phyloP scores from a whole-genome alignment of 2,888 invertebrate genomes.

The Clusia tigrina region DNA sequence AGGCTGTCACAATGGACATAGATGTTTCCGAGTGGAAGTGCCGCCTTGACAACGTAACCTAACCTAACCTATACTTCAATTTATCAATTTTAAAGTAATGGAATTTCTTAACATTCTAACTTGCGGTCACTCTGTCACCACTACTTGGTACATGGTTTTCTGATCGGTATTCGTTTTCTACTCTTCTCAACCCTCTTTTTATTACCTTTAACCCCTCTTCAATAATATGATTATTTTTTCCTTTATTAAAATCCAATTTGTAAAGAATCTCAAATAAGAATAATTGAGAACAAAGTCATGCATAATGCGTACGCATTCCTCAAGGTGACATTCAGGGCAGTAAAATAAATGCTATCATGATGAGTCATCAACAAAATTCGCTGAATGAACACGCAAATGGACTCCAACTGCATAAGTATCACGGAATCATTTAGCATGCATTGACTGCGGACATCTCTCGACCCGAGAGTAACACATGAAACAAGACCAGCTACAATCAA shows the following conservation, averaged over 20 bases:
- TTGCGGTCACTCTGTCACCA: too few relatives aligned
- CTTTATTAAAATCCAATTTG: conserved; percentile 1
- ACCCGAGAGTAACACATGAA: neutral
- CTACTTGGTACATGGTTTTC: too few relatives aligned
- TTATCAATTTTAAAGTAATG: too few relatives aligned
- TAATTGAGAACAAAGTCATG: neutral
- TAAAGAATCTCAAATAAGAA: neutral
- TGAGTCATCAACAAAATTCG: conserved; percentile 59
- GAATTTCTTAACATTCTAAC: too few relatives aligned
- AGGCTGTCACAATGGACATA: too few relatives aligned
- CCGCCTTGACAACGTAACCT: too few relatives aligned
- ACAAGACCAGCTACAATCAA: conserved; percentile 24
- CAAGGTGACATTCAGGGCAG: conserved; percentile 40
- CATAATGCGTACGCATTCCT: neutral
- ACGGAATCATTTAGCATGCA: conserved; percentile 55
- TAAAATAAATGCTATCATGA: conserved; percentile 56
- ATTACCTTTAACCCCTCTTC: too few relatives aligned
- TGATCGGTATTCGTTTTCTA: too few relatives aligned
- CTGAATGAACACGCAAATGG: conserved; percentile 57
- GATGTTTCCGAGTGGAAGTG: too few relatives aligned
- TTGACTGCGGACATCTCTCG: conserved; percentile 35
- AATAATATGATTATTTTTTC: too few relatives aligned
- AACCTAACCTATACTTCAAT: too few relatives aligned
- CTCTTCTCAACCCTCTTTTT: too few relatives aligned
- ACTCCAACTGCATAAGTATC: conserved; percentile 40